These are phyloP conservation scores for Cacatua alba DNA, from an alignment of 2,113 vertebrate genomes.

Conservation along the genomic window DNA sequence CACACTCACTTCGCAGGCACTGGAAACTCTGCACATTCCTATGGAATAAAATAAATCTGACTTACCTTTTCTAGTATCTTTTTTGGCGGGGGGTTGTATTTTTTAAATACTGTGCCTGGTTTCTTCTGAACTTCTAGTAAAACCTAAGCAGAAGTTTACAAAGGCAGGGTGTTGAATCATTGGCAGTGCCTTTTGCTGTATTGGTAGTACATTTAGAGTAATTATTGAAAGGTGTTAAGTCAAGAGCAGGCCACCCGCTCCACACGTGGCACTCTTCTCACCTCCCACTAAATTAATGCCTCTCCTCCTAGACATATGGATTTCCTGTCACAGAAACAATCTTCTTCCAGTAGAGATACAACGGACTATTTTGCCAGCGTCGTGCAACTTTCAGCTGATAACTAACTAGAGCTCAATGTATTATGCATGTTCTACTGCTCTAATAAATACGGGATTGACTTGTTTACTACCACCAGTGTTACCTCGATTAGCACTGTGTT, in stretches of 20 bases:
- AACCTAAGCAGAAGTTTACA: constrained; percentile 32
- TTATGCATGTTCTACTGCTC: constrained; percentile 66
- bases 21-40: neutral
- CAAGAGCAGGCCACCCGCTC: neutral
- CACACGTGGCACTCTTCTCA: constrained; percentile 45
- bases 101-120: neutral
- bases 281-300: constrained; percentile 58
- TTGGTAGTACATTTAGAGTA: constrained; percentile 1
- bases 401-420: constrained; percentile 64
- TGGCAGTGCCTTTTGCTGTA: constrained; percentile 25
- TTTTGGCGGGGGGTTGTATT: neutral
- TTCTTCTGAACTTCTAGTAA: constrained; percentile 18
- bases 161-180: constrained; percentile 1
- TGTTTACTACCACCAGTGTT: constrained; percentile 64
- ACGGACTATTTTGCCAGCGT: constrained; percentile 37
- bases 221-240: constrained; percentile 47
- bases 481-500: constrained; percentile 62
- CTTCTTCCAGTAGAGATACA: constrained; percentile 28
- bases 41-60: neutral
- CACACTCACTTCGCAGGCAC: neutral
- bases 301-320: constrained; percentile 50
- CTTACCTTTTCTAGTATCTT: neutral
- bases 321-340: constrained; percentile 68
- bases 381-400: constrained; percentile 60
- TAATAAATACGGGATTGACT: constrained; percentile 75